phyloP scores from a whole-genome alignment of 2,797 vertebrate species.

The Sebastolobus alascanus region DNA sequence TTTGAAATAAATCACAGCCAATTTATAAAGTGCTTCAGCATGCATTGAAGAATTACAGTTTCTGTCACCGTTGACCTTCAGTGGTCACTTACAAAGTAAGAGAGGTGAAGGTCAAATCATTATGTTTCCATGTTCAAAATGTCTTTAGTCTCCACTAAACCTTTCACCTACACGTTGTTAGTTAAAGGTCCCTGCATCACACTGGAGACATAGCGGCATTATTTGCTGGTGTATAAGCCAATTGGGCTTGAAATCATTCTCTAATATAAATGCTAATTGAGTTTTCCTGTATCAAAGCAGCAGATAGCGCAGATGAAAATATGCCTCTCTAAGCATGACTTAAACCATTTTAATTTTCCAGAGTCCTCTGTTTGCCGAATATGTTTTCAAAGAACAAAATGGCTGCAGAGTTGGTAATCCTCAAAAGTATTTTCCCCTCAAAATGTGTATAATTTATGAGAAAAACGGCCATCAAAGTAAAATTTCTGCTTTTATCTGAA shows the following conservation, averaged over 20 bases:
- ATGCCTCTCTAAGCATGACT: conserved; percentile 12
- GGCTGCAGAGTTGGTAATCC: background rate
- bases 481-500: conserved; percentile 33
- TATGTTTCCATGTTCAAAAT: background rate
- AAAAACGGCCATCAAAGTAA: conserved; percentile 47
- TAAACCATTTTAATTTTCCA: conserved; percentile 42
- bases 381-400: conserved; percentile 54
- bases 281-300: conserved; percentile 32
- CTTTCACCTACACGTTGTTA: background rate
- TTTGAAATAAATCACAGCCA: background rate
- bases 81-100: background rate
- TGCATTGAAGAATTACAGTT: background rate
- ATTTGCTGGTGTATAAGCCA: conserved; percentile 28
- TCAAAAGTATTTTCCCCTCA: background rate
- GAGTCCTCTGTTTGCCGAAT: conserved; percentile 26
- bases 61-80: background rate
- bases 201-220: background rate
- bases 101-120: conserved; percentile 11
- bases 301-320: conserved; percentile 46
- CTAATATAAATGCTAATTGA: conserved; percentile 78
- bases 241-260: conserved; percentile 35
- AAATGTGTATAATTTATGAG: conserved; percentile 17
- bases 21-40: background rate
- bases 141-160: background rate
- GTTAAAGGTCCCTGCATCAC: background rate